phyloP scores from a whole-genome alignment of 2,113 vertebrate species.

The Hippotragus niger region DNA sequence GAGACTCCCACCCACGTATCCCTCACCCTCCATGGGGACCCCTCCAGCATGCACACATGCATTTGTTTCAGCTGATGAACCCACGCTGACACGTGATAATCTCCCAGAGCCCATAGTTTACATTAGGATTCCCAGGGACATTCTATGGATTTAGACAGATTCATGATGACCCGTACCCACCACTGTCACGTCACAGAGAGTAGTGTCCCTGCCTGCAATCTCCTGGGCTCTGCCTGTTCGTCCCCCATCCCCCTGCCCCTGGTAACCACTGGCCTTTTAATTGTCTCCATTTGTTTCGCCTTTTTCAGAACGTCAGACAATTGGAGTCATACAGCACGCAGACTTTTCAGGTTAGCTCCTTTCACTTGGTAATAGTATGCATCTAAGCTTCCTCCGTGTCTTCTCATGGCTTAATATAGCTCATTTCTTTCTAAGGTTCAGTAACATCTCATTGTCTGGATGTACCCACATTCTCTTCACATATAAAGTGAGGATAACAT shows the following conservation, averaged over 20 bases:
- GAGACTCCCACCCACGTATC: no score
- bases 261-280: not conserved
- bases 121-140: not conserved
- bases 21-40: not conserved
- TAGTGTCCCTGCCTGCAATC: not conserved
- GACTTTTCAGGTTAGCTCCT: not conserved
- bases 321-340: not conserved
- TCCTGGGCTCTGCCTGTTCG: not conserved
- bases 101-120: not conserved
- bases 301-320: not conserved
- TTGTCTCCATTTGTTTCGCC: not conserved
- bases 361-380: no score
- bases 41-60: not conserved
- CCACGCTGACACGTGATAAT: rapidly evolving
- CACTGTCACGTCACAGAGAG: rapidly evolving
- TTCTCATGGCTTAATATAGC: not conserved
- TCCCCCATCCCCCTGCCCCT: no score
- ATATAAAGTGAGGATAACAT: not conserved
- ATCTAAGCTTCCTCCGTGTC: not conserved
- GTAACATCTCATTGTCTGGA: not conserved
- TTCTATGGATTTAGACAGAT: no score
- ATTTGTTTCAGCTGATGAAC: no score
- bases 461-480: not conserved
- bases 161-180: rapidly evolving
- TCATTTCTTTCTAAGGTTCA: not conserved